Conservation (phyloP, 2,113 vertebrate genomes). For the Strix uralensis region DNA sequence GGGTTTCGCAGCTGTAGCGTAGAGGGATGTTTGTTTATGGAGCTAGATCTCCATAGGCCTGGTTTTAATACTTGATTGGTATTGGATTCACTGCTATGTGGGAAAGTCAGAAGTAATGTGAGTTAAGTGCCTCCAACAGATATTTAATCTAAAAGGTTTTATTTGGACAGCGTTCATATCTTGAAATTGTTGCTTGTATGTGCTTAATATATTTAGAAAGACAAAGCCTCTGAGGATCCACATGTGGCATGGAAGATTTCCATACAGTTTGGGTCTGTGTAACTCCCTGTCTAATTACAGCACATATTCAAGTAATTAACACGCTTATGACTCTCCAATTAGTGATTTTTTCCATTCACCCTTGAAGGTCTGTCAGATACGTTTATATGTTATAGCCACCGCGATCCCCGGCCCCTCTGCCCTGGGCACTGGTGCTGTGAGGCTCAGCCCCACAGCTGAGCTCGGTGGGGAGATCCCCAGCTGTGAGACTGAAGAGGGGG, state of each 20-base stretch:
- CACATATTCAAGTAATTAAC: background rate
- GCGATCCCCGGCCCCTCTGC: accelerated
- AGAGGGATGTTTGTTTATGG: background rate
- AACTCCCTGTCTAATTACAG: background rate
- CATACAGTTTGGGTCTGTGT: background rate
- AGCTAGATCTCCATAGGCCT: accelerated
- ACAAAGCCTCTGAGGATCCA: background rate
- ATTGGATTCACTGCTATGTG: background rate
- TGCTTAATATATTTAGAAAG: background rate
- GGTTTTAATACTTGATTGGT: background rate
- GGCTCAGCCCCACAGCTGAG: background rate
- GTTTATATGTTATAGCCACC: background rate
- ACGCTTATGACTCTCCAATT: background rate
- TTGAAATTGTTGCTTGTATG: background rate
- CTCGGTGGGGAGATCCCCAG: accelerated
- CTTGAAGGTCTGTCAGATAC: accelerated
- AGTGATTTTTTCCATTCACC: background rate
- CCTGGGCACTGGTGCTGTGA: background rate
- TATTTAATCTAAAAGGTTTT: background rate
- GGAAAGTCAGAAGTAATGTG: background rate
- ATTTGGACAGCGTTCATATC: background rate
- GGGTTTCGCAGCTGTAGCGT: background rate
- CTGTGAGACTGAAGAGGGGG: background rate
- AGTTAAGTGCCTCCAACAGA: background rate
- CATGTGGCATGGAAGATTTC: background rate